These are phyloP conservation scores for Pygoscelis antarcticus DNA, from an alignment of 2,113 vertebrate species.

Conservation along the genomic window DNA sequence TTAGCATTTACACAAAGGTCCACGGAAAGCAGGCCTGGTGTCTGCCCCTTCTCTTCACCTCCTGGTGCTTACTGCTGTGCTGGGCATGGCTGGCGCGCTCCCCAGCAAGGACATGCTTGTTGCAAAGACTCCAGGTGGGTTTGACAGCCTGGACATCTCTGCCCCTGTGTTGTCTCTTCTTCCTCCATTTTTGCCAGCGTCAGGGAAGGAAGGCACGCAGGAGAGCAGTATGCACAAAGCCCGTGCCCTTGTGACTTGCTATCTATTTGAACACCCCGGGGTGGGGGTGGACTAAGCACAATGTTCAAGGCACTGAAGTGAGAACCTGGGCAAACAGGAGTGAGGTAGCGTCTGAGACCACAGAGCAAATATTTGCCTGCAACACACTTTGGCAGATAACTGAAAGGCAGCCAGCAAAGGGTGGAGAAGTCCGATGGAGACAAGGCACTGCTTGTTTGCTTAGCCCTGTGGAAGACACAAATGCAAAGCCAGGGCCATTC, in stretches of 20 bases:
- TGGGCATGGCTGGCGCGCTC: rapidly evolving
- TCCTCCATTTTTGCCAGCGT: rapidly evolving
- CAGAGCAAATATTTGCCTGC: conserved; percentile 73
- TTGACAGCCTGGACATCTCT: not conserved
- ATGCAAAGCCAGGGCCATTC: not conserved
- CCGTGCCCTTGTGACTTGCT: not conserved
- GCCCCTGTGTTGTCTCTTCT: too few relatives aligned
- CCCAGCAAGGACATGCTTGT: rapidly evolving
- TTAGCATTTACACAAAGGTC: not conserved
- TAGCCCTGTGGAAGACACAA: not conserved
- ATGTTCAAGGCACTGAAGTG: conserved; percentile 35
- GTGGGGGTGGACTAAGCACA: conserved; percentile 52
- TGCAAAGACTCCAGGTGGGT: not conserved
- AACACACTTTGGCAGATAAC: conserved; percentile 48
- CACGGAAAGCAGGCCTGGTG: rapidly evolving
- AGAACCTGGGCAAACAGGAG: conserved; percentile 67
- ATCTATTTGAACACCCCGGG: not conserved
- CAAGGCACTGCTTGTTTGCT: conserved; percentile 55
- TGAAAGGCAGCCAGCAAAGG: conserved; percentile 56
- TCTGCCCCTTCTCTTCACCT: not conserved
- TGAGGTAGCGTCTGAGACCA: conserved; percentile 74
- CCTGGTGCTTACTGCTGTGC: not conserved
- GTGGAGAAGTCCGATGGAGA: conserved; percentile 29
- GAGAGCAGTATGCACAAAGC: not conserved
- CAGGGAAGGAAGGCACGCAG: not conserved